phyloP scores from a whole-genome alignment of 1,140 invertebrate species.

The Papilio dardanus region DNA sequence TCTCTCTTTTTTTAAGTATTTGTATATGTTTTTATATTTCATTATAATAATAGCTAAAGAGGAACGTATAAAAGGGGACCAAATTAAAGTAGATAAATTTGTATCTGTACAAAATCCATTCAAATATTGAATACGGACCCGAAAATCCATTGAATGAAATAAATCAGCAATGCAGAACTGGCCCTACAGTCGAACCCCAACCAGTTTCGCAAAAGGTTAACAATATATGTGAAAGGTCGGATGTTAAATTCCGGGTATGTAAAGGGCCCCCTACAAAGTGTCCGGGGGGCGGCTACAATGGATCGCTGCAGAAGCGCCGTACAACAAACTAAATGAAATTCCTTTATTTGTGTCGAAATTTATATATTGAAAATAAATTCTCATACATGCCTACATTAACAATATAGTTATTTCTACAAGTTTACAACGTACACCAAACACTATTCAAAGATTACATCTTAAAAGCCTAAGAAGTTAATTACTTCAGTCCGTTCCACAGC shows the following conservation, averaged over 20 bases:
- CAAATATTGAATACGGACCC: constrained; percentile 28
- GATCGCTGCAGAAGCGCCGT: constrained; percentile 27
- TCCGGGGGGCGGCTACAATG: constrained; percentile 23
- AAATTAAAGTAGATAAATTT: constrained; percentile 14
- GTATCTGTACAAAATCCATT: constrained; percentile 25
- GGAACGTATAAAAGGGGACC: neutral
- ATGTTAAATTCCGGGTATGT: constrained; percentile 50
- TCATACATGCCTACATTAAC: constrained; percentile 37
- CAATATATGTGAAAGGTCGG: constrained; percentile 48
- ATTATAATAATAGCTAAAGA: neutral
- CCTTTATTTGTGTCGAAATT: constrained; percentile 37
- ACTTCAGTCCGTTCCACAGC: constrained; percentile 35
- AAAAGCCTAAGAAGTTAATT: constrained; percentile 26
- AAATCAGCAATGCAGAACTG: constrained; percentile 37
- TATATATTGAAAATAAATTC: constrained; percentile 38
- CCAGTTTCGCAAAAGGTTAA: constrained; percentile 49
- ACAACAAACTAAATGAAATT: constrained; percentile 36
- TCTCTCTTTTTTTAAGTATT: constrained; percentile 33
- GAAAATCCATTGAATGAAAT: constrained; percentile 35
- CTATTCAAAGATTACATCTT: constrained; percentile 28
- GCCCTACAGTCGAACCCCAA: constrained; percentile 40
- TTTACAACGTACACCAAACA: constrained; percentile 28
- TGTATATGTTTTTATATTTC: constrained; percentile 7
- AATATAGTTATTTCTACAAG: constrained; percentile 20
- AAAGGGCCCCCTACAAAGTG: constrained; percentile 31